Conservation (phyloP, 2,888 invertebrate species). For the Stenolophus ochropezus region DNA sequence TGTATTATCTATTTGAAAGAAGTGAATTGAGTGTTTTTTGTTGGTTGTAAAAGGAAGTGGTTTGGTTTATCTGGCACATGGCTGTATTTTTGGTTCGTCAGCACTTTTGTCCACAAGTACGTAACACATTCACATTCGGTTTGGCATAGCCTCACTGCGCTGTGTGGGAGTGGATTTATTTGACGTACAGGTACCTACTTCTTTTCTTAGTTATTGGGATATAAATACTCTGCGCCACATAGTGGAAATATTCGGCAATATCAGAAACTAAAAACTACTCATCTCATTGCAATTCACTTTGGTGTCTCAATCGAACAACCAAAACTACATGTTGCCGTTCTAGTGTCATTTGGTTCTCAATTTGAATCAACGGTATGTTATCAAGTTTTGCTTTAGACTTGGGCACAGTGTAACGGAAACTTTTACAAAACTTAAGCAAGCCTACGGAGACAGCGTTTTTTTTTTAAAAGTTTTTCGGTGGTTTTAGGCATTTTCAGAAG, state of each 20-base stretch:
- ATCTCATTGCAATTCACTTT: neutral
- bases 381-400: no score
- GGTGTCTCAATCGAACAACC: no score
- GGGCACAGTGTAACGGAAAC: no score
- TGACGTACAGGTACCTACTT: conserved; percentile 38
- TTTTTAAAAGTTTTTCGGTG: no score
- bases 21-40: neutral
- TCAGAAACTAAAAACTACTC: neutral
- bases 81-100: conserved; percentile 4
- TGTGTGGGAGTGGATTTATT: conserved; percentile 23
- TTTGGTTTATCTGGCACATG: conserved; percentile 26
- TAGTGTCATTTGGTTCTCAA: no score
- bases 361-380: no score
- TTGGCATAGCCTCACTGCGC: conserved; percentile 8
- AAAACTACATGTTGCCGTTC: no score
- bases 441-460: no score
- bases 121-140: conserved; percentile 16
- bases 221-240: conserved; percentile 1
- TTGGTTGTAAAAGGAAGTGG: conserved; percentile 10
- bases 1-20: neutral
- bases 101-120: conserved; percentile 17
- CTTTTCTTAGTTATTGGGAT: conserved; percentile 34
- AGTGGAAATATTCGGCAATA: neutral
- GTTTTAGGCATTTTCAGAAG: no score
- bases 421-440: no score